phyloP scores from a whole-genome alignment of 2,888 invertebrate species.

The Psylliodes chrysocephalus region DNA sequence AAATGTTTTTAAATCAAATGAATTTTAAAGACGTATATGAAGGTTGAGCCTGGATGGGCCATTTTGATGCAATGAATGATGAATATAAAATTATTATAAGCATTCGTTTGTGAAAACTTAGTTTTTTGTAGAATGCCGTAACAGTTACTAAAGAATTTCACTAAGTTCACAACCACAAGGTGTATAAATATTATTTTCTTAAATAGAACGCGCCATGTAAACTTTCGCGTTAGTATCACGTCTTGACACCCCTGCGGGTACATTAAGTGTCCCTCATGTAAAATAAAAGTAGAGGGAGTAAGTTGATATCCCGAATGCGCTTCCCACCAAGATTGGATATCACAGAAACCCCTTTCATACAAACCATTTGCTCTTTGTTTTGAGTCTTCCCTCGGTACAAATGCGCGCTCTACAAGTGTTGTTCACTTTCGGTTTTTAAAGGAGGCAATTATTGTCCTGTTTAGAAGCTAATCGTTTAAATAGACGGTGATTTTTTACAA shows the following conservation, averaged over 20 bases:
- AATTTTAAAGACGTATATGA: no score
- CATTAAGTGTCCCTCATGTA: not conserved
- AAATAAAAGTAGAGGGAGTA: constrained; percentile 20
- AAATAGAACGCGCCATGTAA: no score
- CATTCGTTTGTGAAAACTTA: no score
- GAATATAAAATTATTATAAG: no score
- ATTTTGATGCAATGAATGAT: no score
- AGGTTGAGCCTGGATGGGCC: no score
- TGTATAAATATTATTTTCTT: no score
- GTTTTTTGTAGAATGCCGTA: no score
- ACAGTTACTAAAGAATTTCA: no score
- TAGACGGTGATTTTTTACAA: no score
- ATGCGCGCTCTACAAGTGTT: not conserved
- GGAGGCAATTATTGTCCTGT: not conserved
- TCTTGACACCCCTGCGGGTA: not conserved
- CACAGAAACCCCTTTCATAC: constrained; percentile 33
- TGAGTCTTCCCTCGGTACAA: not conserved
- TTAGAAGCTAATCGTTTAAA: not conserved
- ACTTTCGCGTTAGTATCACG: not conserved
- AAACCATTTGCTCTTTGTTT: not conserved
- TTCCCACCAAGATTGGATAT: constrained; percentile 45
- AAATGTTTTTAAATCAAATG: not conserved
- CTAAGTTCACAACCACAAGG: no score
- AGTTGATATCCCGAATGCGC: constrained; percentile 29
- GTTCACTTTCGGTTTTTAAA: not conserved